These are phyloP conservation scores for Incurvaria masculella DNA, from an alignment of 2,888 invertebrate genomes.

Conservation along the genomic window DNA sequence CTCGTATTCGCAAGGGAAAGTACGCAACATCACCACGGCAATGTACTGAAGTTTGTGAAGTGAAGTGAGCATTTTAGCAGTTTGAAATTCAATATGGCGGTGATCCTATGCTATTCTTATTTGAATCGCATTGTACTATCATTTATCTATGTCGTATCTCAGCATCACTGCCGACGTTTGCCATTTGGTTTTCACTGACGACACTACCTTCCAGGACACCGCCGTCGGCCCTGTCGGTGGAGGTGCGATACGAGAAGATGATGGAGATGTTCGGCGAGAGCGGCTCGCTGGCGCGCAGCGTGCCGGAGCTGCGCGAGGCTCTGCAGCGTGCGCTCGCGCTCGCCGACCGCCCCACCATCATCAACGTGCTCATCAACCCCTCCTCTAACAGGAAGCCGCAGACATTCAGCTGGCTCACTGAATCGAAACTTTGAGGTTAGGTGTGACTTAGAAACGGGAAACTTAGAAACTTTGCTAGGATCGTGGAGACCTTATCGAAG, in stretches of 20 bases:
- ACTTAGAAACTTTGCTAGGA: too few species aligned
- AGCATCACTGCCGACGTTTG: constrained; percentile 5
- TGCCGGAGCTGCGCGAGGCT: constrained; percentile 71
- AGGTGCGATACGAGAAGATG: constrained; percentile 87
- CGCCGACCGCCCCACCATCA: constrained; percentile 75
- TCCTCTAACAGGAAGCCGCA: constrained; percentile 88
- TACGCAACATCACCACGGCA: too few species aligned
- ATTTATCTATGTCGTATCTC: constrained; percentile 4
- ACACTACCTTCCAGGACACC: constrained; percentile 71
- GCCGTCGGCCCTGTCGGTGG: constrained; percentile 74
- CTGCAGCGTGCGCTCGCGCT: constrained; percentile 64
- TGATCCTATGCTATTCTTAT: too few species aligned
- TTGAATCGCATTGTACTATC: constrained; percentile 2
- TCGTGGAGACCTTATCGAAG: too few species aligned
- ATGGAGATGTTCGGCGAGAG: constrained; percentile 80
- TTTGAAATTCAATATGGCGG: constrained; percentile 2
- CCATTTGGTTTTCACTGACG: constrained; percentile 14
- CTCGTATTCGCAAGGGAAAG: too few species aligned
- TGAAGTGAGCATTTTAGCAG: too few species aligned
- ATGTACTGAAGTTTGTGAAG: too few species aligned
- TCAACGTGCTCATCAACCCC: constrained; percentile 89
- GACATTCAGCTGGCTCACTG: constrained; percentile 88
- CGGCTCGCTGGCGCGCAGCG: constrained; percentile 79
- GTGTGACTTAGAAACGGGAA: too few species aligned
- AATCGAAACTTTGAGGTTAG: constrained; percentile 91